Evolutionary conservation across 2,113 vertebrate genomes (phyloP), one percentile per base, ranked within the genome.

Genomic region (Hemiprocne comata): DNA sequence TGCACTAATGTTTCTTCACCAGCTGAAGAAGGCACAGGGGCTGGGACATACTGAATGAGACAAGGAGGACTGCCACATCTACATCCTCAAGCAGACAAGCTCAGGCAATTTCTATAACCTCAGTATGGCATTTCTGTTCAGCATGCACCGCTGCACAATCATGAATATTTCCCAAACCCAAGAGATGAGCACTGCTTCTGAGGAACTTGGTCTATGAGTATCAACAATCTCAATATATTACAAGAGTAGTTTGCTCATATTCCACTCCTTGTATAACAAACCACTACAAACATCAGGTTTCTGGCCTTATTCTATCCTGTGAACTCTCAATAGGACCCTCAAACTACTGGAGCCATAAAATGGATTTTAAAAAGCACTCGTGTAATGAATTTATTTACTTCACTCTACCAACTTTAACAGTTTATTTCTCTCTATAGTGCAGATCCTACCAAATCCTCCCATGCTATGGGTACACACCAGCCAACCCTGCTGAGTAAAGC

Each of bases 11-110:
- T 15, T 5, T 58, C 53, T 54, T 36, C 44, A 40, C 46, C 25
- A 61, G 58, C 33, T 44, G 46, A 65, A 44, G 34, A 13, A 6
- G 33, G 46, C 16, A 31, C 14, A 16, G 50, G 34, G 38, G 46
- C n/a, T 65, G 31, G 51, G 19, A 50, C 8, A 24, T 7, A 10
- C 10, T 0, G 0, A 58, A 20, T 7, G 17, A 58, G 26, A 48
- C 18, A 29, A 5, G 14, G 73, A 82, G 23, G 25, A 58, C 31
- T 20, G 18, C n/a, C 20, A 48, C 24, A 53, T 29, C 18, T 48
- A 9, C 26, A 23, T 3, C 7, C 62, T 25, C 24, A 57, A 28
- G 26, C 6, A 26, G 8, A 23, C 62, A 42, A 0, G 2, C 28
- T 36, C 42, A 60, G 34, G 14, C 13, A n/a, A 26, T 16, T 53